Evolutionary conservation across 2,113 vertebrate genomes (phyloP), one percentile per base, ranked within the genome.

Genomic region (Globicephala melas): DNA sequence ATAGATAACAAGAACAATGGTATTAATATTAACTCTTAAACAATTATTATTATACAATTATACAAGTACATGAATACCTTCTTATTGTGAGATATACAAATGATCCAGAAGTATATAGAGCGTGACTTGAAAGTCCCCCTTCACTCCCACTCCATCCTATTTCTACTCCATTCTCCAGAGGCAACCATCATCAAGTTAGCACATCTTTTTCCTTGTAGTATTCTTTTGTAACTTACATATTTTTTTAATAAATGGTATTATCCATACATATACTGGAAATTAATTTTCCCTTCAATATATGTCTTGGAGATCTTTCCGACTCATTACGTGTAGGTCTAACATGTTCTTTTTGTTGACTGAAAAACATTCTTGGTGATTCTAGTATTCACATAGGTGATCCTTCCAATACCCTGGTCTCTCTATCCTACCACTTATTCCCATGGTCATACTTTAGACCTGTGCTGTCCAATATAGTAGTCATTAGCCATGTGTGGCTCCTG

Each of bases 1-100:
- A 76, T 4, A 68, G 33, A n/a, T 41, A 68, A 82, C 23, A 84
- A 77, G 33, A 70, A 47, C 33, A 85, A 13, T 62, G 33, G 70
- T 70, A 47, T 50, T 87, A 71, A 89, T 89, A 83, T 68, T 93
- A 70, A 89, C 36, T 93, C 76, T 92, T 33, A 80, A 73, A 63
- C 81, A 81, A 55, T 74, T 81, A 55, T 74, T 47, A 47, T 47
- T 47, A 47, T 47, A 44, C 44, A 44, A 44, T 44, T 81, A 76
- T 38, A n/a, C 47, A 55, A 80, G 13, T 74, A 65, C 28, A 67
- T 60, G 14, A 88, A 60, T 67, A 74, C 21, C 53, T 74, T 74
- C 60, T 17, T 55, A 70, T 62, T 68, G 50, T 87, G 44, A 89
- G 13, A 76, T 25, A 87, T 14, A 80, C 41, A 53, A 74, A 67